phyloP scores from a whole-genome alignment of 1,140 invertebrate species.

The Marisa cornuarietis region DNA sequence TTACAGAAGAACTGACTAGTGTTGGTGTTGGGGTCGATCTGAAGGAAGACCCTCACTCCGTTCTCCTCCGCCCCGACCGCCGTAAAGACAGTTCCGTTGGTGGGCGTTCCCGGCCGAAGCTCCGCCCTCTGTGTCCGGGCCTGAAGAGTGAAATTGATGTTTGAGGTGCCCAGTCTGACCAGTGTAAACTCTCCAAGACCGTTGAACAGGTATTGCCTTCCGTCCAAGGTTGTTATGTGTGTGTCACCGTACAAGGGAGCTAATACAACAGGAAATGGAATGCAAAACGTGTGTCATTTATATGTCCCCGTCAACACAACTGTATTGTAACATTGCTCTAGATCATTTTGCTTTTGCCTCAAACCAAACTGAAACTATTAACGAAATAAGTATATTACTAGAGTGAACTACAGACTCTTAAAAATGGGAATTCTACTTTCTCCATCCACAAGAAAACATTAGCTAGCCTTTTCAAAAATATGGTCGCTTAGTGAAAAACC shows the following conservation, averaged over 20 bases:
- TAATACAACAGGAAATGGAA: background rate
- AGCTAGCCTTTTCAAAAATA: no score
- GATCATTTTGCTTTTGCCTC: no score
- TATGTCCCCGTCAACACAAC: no score
- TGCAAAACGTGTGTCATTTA: no score
- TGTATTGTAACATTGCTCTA: no score
- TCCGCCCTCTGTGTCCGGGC: conserved; percentile 18
- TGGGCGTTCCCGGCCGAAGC: background rate
- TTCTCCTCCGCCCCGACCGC: conserved; percentile 31
- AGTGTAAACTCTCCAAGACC: conserved; percentile 87
- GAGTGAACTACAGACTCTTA: no score
- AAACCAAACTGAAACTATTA: no score
- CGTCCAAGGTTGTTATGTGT: conserved; percentile 92
- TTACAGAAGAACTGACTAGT: no score
- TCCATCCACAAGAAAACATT: no score
- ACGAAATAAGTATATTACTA: no score
- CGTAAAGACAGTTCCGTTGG: conserved; percentile 34
- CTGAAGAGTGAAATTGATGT: conserved; percentile 32
- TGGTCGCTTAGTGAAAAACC: no score
- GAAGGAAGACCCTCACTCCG: conserved; percentile 13
- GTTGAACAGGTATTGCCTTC: conserved; percentile 90
- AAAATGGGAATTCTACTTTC: no score
- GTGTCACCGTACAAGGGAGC: conserved; percentile 78
- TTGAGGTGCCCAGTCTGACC: conserved; percentile 5
- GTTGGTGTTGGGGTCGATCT: conserved; percentile 16